Evolutionary conservation across 2,113 vertebrate genomes (phyloP), one percentile per base, ranked within the genome.

Genomic region (Xiphorhynchus elegans): DNA sequence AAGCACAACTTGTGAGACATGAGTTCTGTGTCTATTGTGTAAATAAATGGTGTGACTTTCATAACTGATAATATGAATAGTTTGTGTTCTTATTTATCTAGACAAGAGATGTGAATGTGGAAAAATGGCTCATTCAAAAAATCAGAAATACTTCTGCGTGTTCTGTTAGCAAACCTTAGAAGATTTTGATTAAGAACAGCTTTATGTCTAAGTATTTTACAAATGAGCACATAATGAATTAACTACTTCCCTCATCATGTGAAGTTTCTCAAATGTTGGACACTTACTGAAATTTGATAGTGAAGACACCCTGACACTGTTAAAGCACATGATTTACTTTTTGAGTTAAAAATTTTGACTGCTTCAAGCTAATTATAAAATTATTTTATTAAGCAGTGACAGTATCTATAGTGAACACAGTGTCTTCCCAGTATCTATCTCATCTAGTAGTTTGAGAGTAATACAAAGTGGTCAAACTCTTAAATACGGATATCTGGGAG

Each of bases 261-360:
- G 78, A 33, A 78, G 67, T n/a, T 95, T 95, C 62, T 84, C 39
- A 73, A 58, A 87, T 92, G 77, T 66, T 66, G 67, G 74, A 87
- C 15, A 11, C 29, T 86, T 86, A 79, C 4, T 85, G 87, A 83
- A 81, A 68, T 75, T 76, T 93, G 31, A 67, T 81, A 46, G 26
- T 33, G 49, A 59, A 21, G 33, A 47, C 10, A 74, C 25, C 33
- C 28, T 60, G 63, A 73, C 13, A n/a, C 79, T 86, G 23, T 73
- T 84, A 53, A 89, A 87, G 19, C 15, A 85, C n/a, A 20, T 60
- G 47, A 29, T 83, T 89, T 90, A 18, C 42, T 84, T 81, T 59
- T 47, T 33, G 9, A 91, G 35, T 64, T 72, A 88, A 76, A 89
- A 76, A 10, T 64, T 69, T 47, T 73, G 28, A 55, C 26, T 53